Evolutionary conservation across 2,797 vertebrate species (phyloP), one percentile per base, ranked within the genome.

Genomic region (Myripristis jacobus): DNA sequence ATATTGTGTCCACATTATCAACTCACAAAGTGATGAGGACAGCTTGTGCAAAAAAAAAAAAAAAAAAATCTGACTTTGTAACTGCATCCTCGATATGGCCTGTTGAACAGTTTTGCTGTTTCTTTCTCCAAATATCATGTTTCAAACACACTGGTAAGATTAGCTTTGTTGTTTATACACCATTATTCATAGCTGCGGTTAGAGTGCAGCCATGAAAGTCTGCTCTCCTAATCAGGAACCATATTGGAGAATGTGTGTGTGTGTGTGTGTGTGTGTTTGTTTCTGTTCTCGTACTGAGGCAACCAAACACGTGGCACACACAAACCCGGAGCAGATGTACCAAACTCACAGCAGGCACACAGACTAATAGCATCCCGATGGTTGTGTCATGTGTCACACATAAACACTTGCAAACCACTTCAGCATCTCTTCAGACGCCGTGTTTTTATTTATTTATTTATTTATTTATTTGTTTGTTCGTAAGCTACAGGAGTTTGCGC

Each of bases 181-280:
- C 31, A 56, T 66, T 80, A 63, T 83, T 85, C 56, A 27, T 68
- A 67, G 44, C 83, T 71, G 78, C 62, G 66, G 60, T 66, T 62
- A 64, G 60, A 75, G 53, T 76, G 16, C 82, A 88, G 77, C 84
- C 78, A 73, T 81, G 69, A 80, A 73, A 84, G 79, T 80, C 78
- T 85, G 85, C 29, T 73, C 71, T 82, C 54, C 34, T 82, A 65
- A 83, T 83, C 72, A 27, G 66, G 57, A 55, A 80, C 77, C 88
- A 85, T 84, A 85, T 86, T 89, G 86, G 80, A 85, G 73, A 36
- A 44, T 81, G 82, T 85, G n/a, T n/a, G n/a, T n/a, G n/a, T n/a
- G n/a, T n/a, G n/a, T n/a, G n/a, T n/a, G n/a, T n/a, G n/a, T n/a
- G n/a, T n/a, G n/a, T n/a, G n/a, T n/a, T n/a, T 89, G 85, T 90